Conservation (phyloP, 2,113 vertebrate genomes). For the Amia ocellicauda region DNA sequence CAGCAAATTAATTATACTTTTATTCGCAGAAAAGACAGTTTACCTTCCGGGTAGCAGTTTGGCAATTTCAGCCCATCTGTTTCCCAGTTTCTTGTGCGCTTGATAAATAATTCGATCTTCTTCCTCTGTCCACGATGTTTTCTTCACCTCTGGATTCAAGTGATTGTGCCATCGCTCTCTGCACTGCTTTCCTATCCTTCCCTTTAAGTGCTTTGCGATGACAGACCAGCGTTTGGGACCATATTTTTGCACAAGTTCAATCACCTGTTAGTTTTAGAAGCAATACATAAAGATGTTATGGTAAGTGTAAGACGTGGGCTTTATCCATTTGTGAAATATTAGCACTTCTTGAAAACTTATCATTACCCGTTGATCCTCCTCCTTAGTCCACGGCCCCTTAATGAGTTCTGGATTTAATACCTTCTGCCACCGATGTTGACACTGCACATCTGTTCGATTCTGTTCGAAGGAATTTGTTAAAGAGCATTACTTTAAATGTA, state of each 20-base stretch:
- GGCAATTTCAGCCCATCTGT: slow-evolving; percentile 98
- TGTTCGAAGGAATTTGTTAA: slow-evolving; percentile 42
- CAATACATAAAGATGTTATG: background rate
- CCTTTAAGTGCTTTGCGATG: slow-evolving; percentile 97
- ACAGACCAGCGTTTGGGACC: slow-evolving; percentile 98
- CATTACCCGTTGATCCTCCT: slow-evolving; percentile 96
- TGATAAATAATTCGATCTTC: slow-evolving; percentile 99
- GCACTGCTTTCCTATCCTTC: slow-evolving; percentile 97
- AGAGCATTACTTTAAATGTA: background rate
- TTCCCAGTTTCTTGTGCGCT: slow-evolving; percentile 96
- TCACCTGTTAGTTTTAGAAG: slow-evolving; percentile 76
- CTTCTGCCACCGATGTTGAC: slow-evolving; percentile 98
- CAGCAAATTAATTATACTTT: too few species aligned
- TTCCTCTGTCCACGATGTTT: slow-evolving; percentile 99
- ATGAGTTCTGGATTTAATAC: slow-evolving; percentile 98
- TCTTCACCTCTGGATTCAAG: slow-evolving; percentile 99
- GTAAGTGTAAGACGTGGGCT: background rate
- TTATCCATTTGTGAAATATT: background rate
- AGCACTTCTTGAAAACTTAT: slow-evolving; percentile 1
- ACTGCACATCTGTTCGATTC: slow-evolving; percentile 97
- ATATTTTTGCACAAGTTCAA: slow-evolving; percentile 97
- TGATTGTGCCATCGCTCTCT: slow-evolving; percentile 99
- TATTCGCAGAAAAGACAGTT: slow-evolving; percentile 15
- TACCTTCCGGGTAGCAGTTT: slow-evolving; percentile 98
- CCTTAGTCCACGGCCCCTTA: slow-evolving; percentile 98